Evolutionary conservation across 2,888 invertebrate genomes (phyloP).

Genomic region (Elmis aenea): DNA sequence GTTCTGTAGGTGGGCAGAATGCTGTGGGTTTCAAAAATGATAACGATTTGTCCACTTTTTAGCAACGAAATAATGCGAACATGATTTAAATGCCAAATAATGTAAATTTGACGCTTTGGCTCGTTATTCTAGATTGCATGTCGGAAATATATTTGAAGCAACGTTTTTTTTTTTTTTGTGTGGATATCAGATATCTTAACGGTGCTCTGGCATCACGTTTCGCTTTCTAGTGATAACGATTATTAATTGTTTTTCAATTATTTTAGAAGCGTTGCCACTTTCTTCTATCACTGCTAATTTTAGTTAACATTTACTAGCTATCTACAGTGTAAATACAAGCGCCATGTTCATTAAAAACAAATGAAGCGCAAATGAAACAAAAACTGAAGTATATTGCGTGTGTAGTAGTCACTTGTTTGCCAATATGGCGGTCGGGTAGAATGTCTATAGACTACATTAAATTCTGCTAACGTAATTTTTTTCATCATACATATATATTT

Average conservation of each 20-base stretch:
- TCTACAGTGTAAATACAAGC: slow-evolving; percentile 26
- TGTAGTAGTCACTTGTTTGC: slow-evolving; percentile 18
- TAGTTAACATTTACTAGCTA: slow-evolving; percentile 28
- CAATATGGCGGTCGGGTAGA: slow-evolving; percentile 16
- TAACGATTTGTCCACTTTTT: no score
- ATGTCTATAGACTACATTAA: slow-evolving; percentile 22
- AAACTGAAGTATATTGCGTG: slow-evolving; percentile 20
- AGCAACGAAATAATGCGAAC: no score
- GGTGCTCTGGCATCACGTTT: slow-evolving; percentile 22
- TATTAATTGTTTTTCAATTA: slow-evolving; percentile 26
- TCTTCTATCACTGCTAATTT: slow-evolving; percentile 21
- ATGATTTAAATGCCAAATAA: no score
- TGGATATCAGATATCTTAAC: slow-evolving; percentile 6
- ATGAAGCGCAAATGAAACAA: slow-evolving; percentile 14
- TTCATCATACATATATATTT: slow-evolving; percentile 23
- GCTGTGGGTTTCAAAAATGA: no score
- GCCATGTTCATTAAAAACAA: slow-evolving; percentile 17
- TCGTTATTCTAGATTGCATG: no score
- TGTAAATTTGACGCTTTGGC: no score
- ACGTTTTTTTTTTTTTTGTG: slow-evolving; percentile 6
- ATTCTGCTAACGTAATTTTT: slow-evolving; percentile 28
- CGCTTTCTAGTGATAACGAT: slow-evolving; percentile 28
- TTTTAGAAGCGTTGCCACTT: slow-evolving; percentile 28
- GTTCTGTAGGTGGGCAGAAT: no score
- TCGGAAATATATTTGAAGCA: neutral